phyloP scores from a whole-genome alignment of 1,140 invertebrate genomes.

The Nixonia krombeini region DNA sequence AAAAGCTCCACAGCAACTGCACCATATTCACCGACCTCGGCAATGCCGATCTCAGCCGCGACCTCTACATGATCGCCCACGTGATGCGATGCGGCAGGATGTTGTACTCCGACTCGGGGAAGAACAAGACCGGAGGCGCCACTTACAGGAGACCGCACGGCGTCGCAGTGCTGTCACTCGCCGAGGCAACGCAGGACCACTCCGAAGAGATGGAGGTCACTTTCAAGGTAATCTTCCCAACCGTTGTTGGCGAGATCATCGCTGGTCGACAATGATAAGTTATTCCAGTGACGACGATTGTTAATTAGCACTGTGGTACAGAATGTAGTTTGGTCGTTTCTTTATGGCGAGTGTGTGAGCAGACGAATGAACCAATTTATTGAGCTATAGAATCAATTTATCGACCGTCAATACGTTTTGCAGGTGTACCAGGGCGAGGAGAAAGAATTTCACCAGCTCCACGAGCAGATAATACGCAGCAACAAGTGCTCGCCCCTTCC shows the following conservation, averaged over 20 bases:
- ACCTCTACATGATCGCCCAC: conserved; percentile 89
- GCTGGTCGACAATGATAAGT: not conserved
- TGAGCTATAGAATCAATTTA: no score
- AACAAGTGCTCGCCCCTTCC: conserved; percentile 86
- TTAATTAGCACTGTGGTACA: no score
- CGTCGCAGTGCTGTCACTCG: conserved; percentile 82
- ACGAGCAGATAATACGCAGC: conserved; percentile 89
- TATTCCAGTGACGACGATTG: no score
- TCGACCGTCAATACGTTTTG: conserved; percentile 17
- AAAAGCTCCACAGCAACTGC: conserved; percentile 89
- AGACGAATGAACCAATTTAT: no score
- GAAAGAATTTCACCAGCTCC: conserved; percentile 91
- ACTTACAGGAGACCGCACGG: conserved; percentile 85
- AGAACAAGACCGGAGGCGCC: conserved; percentile 75
- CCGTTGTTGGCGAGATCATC: not conserved
- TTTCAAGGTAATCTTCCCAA: conserved; percentile 76
- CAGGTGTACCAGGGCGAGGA: conserved; percentile 89
- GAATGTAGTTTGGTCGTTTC: no score
- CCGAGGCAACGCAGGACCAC: conserved; percentile 76
- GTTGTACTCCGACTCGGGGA: conserved; percentile 84
- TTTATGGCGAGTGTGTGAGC: no score
- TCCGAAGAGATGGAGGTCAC: conserved; percentile 78
- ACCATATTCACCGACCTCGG: conserved; percentile 91
- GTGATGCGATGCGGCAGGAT: conserved; percentile 91
- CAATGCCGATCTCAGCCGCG: conserved; percentile 83